Conservation (phyloP, 2,113 vertebrate genomes). For the Conger conger region DNA sequence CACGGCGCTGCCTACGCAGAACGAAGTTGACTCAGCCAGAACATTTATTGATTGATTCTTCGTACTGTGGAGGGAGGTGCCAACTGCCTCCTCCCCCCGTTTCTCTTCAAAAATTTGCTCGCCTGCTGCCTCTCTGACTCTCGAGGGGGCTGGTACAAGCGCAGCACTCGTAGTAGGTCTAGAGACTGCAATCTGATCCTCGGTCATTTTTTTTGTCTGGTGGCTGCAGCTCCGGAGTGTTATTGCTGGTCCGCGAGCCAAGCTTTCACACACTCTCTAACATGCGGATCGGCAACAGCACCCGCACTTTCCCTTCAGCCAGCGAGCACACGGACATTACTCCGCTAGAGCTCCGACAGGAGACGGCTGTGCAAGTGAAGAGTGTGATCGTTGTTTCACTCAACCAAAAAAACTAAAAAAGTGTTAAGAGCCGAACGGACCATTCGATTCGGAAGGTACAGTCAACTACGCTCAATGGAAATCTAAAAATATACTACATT, state of each 20-base stretch:
- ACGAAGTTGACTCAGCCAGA: conserved; percentile 25
- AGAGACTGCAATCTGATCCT: conserved; percentile 45
- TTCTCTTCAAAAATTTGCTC: conserved; percentile 29
- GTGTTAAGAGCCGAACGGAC: not conserved
- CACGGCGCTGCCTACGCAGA: not conserved
- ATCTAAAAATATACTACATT: conserved; percentile 14
- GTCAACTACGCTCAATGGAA: not conserved
- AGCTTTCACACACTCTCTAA: conserved; percentile 35
- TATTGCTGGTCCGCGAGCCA: conserved; percentile 34
- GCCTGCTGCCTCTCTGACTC: conserved; percentile 43
- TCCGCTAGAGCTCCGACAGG: conserved; percentile 26
- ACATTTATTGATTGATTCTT: conserved; percentile 24
- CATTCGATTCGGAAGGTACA: not conserved
- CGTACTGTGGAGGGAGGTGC: conserved; percentile 41
- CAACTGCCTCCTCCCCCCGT: conserved; percentile 27
- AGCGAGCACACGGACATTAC: conserved; percentile 49
- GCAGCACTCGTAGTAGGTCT: conserved; percentile 36
- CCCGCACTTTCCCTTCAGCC: conserved; percentile 47
- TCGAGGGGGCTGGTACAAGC: conserved; percentile 48
- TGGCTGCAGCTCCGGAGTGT: conserved; percentile 31
- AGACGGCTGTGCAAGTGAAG: conserved; percentile 20
- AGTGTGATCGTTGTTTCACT: conserved; percentile 10
- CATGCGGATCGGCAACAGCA: conserved; percentile 17
- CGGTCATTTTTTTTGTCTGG: conserved; percentile 29
- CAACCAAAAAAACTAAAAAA: not conserved